A percentile compares a stretch with the other conserved stretches of the same genome.
Evolutionary conservation across 2,797 vertebrate species (phyloP).

Genomic region (Oophaga sylvatica): DNA sequence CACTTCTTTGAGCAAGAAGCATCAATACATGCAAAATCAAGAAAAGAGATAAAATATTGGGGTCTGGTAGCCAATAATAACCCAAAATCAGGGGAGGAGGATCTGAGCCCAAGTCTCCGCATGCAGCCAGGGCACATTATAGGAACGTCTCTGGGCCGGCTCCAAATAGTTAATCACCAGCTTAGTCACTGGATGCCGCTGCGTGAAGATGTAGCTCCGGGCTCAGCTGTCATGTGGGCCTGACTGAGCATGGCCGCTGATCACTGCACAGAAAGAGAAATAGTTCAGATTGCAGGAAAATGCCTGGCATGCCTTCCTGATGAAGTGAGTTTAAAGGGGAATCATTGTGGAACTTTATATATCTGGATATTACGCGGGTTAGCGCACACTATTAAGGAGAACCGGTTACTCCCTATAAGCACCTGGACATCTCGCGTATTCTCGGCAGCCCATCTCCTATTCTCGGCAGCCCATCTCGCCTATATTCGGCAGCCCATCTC

Average conservation of each 20-base stretch:
- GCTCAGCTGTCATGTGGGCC: conserved; percentile 19
- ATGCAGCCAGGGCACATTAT: neutral
- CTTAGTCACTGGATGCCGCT: neutral
- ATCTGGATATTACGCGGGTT: neutral
- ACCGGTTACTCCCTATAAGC: too few species aligned
- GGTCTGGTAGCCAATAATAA: neutral
- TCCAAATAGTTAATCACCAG: conserved; percentile 23
- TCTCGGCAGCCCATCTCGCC: too few species aligned
- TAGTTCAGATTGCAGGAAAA: neutral
- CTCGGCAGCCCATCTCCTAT: too few species aligned
- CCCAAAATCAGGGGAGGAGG: neutral
- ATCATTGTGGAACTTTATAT: neutral
- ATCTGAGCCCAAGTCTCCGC: neutral
- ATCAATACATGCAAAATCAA: neutral
- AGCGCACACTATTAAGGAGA: neutral
- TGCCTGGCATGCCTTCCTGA: neutral
- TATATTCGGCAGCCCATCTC: too few species aligned
- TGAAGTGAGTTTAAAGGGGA: neutral
- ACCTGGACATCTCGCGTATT: too few species aligned
- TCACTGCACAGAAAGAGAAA: neutral
- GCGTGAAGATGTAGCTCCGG: neutral
- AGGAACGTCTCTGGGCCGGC: conserved; percentile 11
- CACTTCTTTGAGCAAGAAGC: neutral
- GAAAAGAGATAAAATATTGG: neutral
- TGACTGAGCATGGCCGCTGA: conserved; percentile 1